Conservation (phyloP, 2,888 invertebrate genomes). For the Polydesmus complanatus region DNA sequence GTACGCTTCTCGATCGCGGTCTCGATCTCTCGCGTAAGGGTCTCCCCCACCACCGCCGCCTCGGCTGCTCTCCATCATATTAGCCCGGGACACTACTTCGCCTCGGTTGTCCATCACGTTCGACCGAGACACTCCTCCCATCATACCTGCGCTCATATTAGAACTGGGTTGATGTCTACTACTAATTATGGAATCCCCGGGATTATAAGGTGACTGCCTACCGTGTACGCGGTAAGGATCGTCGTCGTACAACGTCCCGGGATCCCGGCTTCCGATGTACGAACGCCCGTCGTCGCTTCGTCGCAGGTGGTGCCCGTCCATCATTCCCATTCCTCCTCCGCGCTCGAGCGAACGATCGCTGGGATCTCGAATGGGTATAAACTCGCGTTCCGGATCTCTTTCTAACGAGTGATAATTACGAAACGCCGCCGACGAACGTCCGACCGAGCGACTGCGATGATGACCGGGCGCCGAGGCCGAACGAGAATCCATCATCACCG, state of each 20-base stretch:
- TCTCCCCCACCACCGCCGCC: constrained; percentile 21
- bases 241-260: constrained; percentile 20
- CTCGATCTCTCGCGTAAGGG: constrained; percentile 1
- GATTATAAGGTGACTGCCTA: constrained; percentile 18
- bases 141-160: constrained; percentile 28
- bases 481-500: constrained; percentile 18
- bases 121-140: background rate
- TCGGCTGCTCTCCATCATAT: constrained; percentile 13
- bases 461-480: constrained; percentile 29
- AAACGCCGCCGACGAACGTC: constrained; percentile 41
- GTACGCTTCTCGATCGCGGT: constrained; percentile 43
- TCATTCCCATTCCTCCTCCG: constrained; percentile 28
- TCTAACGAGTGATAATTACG: constrained; percentile 45
- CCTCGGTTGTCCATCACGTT: background rate
- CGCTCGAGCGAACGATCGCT: constrained; percentile 32
- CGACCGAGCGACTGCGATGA: constrained; percentile 66
- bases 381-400: constrained; percentile 58
- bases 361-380: constrained; percentile 62
- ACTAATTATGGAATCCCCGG: constrained; percentile 19
- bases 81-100: background rate
- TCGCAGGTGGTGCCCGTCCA: constrained; percentile 7
- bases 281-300: constrained; percentile 12
- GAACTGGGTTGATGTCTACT: constrained; percentile 57
- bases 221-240: constrained; percentile 19
- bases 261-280: constrained; percentile 15